Percentiles rank a stretch among this genome's conserved stretches.
These are phyloP conservation scores for Poliocrania exsul DNA, from an alignment of 2,797 vertebrate species.

Conservation along the genomic window DNA sequence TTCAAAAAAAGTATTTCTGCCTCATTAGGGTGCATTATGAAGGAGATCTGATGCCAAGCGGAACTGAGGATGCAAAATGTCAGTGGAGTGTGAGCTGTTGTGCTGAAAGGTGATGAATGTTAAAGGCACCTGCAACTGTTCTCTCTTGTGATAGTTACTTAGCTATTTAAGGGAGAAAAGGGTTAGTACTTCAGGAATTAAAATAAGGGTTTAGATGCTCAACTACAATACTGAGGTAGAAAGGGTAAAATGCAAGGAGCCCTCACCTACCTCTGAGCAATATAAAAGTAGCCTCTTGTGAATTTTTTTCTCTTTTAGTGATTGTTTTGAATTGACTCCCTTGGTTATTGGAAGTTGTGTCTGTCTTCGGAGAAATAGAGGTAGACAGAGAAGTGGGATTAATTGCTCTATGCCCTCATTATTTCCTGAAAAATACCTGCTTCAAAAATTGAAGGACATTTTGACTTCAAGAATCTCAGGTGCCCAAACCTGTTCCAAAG, in stretches of 20 bases:
- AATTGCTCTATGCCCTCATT: neutral
- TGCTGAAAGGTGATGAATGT: neutral
- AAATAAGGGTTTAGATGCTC: neutral
- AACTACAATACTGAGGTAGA: neutral
- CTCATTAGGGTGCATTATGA: neutral
- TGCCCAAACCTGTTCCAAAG: neutral
- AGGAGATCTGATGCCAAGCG: neutral
- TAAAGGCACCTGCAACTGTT: neutral
- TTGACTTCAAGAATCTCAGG: neutral
- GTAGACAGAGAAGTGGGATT: neutral
- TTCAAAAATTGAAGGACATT: neutral
- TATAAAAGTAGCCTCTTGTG: neutral
- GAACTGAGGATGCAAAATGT: neutral
- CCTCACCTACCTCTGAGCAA: neutral
- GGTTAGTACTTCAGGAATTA: neutral
- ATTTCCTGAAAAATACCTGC: neutral
- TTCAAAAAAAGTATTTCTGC: neutral
- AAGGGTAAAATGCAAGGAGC: neutral
- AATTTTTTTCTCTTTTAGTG: neutral
- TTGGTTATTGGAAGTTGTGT: neutral
- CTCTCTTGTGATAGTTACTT: neutral
- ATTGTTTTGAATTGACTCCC: neutral
- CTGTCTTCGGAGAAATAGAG: neutral
- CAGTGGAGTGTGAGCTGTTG: neutral
- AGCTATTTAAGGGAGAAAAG: neutral